Percentiles rank a stretch among this genome's conserved stretches.
These are phyloP conservation scores for Stichopus horrens DNA, from an alignment of 53 echinoderm and acorn worm species.

Conservation along the genomic window DNA sequence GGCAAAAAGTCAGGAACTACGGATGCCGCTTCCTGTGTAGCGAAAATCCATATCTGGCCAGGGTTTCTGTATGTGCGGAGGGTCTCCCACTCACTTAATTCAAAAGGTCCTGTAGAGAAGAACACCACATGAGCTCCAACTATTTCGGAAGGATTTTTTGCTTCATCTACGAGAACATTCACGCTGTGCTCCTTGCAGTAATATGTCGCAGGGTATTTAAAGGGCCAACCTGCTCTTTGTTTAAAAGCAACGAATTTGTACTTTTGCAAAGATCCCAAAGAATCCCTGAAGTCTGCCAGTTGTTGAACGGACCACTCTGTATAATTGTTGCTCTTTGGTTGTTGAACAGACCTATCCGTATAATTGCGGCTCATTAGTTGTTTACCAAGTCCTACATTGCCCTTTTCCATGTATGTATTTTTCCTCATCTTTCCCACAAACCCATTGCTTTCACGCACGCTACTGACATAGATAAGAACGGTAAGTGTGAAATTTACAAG, in stretches of 20 bases:
- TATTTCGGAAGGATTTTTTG: not conserved
- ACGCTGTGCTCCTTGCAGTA: not conserved
- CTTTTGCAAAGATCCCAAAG: too few species aligned
- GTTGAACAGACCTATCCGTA: too few species aligned
- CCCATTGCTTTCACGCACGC: too few species aligned
- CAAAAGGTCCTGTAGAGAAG: conserved; percentile 16
- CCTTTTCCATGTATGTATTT: too few species aligned
- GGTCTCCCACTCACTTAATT: conserved; percentile 4
- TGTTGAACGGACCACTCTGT: too few species aligned
- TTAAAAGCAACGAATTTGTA: conserved; percentile 12
- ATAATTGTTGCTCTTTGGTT: too few species aligned
- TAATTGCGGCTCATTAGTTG: too few species aligned
- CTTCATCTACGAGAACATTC: not conserved
- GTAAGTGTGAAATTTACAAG: too few species aligned
- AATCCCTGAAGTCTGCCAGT: too few species aligned
- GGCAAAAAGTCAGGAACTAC: conserved; percentile 21
- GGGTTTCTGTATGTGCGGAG: not conserved
- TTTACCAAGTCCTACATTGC: too few species aligned
- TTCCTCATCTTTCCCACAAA: too few species aligned
- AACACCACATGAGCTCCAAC: not conserved
- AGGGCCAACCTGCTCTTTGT: conserved; percentile 14
- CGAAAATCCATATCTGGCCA: conserved; percentile 25
- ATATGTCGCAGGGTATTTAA: not conserved
- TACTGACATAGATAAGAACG: too few species aligned
- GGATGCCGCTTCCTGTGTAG: conserved; percentile 23